Base-by-base conservation (phyloP, 2,888 invertebrate species). In the Orthonevra nobilis region DNA sequence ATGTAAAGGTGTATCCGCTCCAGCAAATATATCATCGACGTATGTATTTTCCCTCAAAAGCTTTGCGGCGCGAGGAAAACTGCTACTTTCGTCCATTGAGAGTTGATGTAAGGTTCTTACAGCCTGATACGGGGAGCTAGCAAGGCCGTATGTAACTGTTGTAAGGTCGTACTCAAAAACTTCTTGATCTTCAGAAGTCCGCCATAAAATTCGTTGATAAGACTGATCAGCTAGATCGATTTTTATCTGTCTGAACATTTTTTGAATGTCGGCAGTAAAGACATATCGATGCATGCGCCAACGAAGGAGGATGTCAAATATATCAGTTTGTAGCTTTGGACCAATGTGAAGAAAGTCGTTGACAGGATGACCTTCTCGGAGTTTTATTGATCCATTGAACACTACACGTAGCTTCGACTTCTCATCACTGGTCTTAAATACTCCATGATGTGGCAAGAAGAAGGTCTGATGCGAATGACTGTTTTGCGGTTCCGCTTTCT, bases 401-500 rank as follows among this genome's bases (percentile, higher is more conserved):
- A 9, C 83, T 0, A 82, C 81, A 0, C 82, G 73, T 9, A 83
- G 6, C 42, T 83, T 83, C 7, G 79, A 82, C 1, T 81, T 40
- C 6, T 12, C 10, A 7, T 34, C 36, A 20, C n/a, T 14, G 1
- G n/a, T 2, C 7, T 42, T 58, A 20, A 30, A 44, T 4, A 58
- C 32, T 7, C 28, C 30, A 30, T 58, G 58, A 12, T 58, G 58
- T 17, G 60, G 60, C 7, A 60, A 19, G 28, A 15, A 40, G 20
- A 44, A 44, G 7, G 28, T n/a, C 9, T n/a, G 23, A 3, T 5
- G 23, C 3, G 3, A 5, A 23, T 5, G 0, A 9, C 12, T 15
- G 1, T 17, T 2, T 1, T 40, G 2, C 0, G 1, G 17, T 12
- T 5, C 19, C 5, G 5, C 23, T 5, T 23, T 23, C 14, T 6